phyloP scores from a whole-genome alignment of 2,888 invertebrate genomes.

The Lutraria lutraria region DNA sequence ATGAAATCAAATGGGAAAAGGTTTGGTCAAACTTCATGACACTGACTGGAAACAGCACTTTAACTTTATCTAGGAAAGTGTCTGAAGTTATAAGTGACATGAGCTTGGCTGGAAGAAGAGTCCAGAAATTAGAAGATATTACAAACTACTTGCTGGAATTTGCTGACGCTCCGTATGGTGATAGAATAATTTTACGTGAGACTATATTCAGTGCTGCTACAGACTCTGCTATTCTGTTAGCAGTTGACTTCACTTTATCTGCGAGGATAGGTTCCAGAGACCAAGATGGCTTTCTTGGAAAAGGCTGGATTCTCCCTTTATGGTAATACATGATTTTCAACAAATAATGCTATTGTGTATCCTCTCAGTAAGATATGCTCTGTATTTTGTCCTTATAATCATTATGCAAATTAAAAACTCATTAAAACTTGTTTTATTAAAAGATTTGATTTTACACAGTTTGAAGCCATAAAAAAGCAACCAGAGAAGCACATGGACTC shows the following conservation, averaged over 20 bases:
- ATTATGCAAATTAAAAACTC: too few relatives aligned
- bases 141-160: slow-evolving; percentile 41
- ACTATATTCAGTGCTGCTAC: slow-evolving; percentile 22
- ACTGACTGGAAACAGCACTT: slow-evolving; percentile 43
- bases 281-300: slow-evolving; percentile 46
- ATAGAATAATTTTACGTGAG: slow-evolving; percentile 4
- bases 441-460: too few relatives aligned
- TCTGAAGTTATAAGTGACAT: slow-evolving; percentile 49
- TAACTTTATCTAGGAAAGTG: slow-evolving; percentile 41
- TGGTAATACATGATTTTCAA: slow-evolving; percentile 50
- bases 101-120: slow-evolving; percentile 49
- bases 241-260: slow-evolving; percentile 29
- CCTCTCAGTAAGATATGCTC: too few relatives aligned
- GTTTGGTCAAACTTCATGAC: slow-evolving; percentile 56
- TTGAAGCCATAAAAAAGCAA: too few relatives aligned
- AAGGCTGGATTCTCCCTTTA: slow-evolving; percentile 56
- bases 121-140: slow-evolving; percentile 34
- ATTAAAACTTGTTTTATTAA: too few relatives aligned
- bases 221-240: slow-evolving; percentile 11
- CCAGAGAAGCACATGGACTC: too few relatives aligned
- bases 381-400: too few relatives aligned
- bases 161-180: slow-evolving; percentile 46
- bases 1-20: slow-evolving; percentile 31
- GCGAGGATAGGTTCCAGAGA: slow-evolving; percentile 48
- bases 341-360: too few relatives aligned